Base-by-base conservation (phyloP, 2,797 vertebrate genomes). In the Notoglanidium macrostoma region DNA sequence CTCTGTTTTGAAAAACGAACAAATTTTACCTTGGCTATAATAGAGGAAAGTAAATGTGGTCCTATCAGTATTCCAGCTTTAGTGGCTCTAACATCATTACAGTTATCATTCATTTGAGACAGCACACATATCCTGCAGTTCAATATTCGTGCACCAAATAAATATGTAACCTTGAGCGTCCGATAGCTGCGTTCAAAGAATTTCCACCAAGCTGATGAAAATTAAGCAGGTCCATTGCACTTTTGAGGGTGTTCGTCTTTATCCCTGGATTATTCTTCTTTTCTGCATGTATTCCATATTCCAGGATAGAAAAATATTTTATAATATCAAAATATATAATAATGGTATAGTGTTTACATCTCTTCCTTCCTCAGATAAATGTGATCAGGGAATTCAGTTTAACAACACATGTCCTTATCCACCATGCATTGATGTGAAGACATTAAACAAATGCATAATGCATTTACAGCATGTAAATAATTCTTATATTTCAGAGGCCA, bases 91-190 rank as follows among this genome's bases (percentile, higher is more conserved):
- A 73, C 72, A 54, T 74, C 15, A 74, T 74, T 74, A 68, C 40
- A 72, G 21, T 78, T 61, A 29, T 63, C 1, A 67, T 35, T 80
- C 26, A 68, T 65, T 68, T 74, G 44, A 59, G 83, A n/a, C 57
- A 65, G 67, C 61, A 23, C 21, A 79, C 40, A 76, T 29, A 49
- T 32, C 23, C 26, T 51, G 46, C 70, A 46, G 15, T 46, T 87
- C 44, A 74, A 49, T 83, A 49, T 87, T 59, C 40, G 19, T 65
- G 26, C 72, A 81, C 70, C 80, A 83, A 86, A 89, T 86, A 82
- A 85, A 81, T 78, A 87, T 51, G 61, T 76, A 81, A 85, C 84
- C 85, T 86, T 86, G 82, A 85, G n/a, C 76, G 70, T 35, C 15
- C 10, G 17, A 40, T 44, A 12, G 11, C 35, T n/a, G 21, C 44